A percentile compares a stretch with the other conserved stretches of the same genome.
Conservation (phyloP, 2,888 invertebrate genomes). For the Callinectes sapidus region DNA sequence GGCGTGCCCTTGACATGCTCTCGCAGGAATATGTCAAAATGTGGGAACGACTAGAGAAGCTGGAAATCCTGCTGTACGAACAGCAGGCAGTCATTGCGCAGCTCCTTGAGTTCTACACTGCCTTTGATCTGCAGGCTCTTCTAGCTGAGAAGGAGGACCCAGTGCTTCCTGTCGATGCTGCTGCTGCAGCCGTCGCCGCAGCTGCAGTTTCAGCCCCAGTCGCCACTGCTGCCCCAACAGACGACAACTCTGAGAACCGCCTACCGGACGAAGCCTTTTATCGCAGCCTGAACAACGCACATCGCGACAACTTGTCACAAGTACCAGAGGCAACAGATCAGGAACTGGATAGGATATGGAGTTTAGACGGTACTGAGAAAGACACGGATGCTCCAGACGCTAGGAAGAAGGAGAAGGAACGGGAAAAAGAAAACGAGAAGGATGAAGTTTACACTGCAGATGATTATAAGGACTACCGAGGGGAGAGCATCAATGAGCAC, state of each 20-base stretch:
- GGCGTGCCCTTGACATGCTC: constrained; percentile 91
- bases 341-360: constrained; percentile 60
- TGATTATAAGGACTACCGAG: constrained; percentile 74
- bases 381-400: constrained; percentile 56
- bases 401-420: constrained; percentile 60
- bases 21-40: constrained; percentile 95
- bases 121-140: constrained; percentile 73
- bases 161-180: constrained; percentile 45
- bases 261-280: constrained; percentile 90
- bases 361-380: constrained; percentile 61
- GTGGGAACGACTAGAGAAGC: constrained; percentile 93
- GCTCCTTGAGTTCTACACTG: constrained; percentile 86
- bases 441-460: constrained; percentile 60
- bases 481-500: constrained; percentile 85
- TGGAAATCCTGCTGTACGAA: constrained; percentile 89
- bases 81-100: constrained; percentile 94
- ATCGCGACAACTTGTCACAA: constrained; percentile 80
- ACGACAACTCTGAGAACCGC: constrained; percentile 74
- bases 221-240: constrained; percentile 54
- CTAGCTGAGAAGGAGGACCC: constrained; percentile 65
- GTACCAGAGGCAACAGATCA: constrained; percentile 72
- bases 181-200: constrained; percentile 74
- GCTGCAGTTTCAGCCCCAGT: constrained; percentile 36
- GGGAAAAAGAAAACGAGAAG: constrained; percentile 65
- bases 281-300: constrained; percentile 90